phyloP scores from a whole-genome alignment of 2,113 vertebrate species.

The Merops nubicus region DNA sequence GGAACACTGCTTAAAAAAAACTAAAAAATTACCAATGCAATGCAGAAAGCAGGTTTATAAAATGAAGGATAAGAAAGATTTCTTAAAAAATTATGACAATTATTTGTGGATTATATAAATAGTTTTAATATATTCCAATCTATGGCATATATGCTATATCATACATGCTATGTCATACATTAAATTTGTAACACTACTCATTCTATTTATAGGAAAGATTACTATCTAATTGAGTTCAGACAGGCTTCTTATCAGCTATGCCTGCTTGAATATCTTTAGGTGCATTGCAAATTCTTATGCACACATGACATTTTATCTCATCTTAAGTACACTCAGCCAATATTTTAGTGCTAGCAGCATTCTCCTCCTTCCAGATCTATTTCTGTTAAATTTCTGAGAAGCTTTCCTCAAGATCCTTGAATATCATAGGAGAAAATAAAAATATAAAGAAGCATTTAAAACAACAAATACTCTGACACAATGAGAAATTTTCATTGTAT shows the following conservation, averaged over 20 bases:
- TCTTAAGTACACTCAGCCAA: neutral
- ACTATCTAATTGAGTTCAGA: neutral
- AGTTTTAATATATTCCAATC: neutral
- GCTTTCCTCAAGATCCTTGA: neutral
- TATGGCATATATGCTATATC: neutral
- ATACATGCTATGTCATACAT: neutral
- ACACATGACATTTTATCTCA: neutral
- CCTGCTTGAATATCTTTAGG: neutral
- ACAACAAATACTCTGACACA: neutral
- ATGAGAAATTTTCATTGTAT: neutral
- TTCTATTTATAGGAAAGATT: neutral
- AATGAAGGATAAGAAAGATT: neutral
- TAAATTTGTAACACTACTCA: neutral
- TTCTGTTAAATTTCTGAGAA: neutral
- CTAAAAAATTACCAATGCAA: neutral
- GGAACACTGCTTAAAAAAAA: neutral
- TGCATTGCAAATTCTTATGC: neutral
- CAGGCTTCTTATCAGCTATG: neutral
- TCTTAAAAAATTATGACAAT: neutral
- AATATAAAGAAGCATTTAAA: neutral
- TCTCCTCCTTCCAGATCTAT: neutral
- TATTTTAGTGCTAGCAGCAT: neutral
- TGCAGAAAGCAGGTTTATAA: neutral
- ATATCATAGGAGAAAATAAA: neutral
- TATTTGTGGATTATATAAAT: neutral